Percentiles rank a stretch among this genome's conserved stretches.
These are phyloP conservation scores for Diplazon laetatorius DNA, from an alignment of 2,888 invertebrate species.

Conservation along the genomic window DNA sequence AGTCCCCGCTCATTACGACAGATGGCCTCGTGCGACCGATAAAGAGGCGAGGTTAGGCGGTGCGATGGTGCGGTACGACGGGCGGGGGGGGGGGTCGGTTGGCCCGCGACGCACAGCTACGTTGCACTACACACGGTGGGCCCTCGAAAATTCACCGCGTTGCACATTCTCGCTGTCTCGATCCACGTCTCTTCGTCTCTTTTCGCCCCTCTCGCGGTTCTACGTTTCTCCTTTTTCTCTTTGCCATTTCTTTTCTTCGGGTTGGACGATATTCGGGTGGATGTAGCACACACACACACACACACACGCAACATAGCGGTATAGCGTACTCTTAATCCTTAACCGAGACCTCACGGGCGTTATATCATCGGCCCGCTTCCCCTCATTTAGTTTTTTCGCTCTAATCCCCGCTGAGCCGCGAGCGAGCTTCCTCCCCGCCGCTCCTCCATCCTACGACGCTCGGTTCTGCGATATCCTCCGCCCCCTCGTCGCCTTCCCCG, in stretches of 20 bases:
- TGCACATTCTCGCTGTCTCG: too few relatives aligned
- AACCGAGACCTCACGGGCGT: conserved; percentile 61
- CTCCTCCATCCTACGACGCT: conserved; percentile 34
- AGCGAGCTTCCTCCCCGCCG: conserved; percentile 39
- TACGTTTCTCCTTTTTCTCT: background rate
- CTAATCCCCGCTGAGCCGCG: conserved; percentile 42
- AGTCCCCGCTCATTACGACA: conserved; percentile 86
- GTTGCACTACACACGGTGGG: too few relatives aligned
- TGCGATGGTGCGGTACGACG: conserved; percentile 50
- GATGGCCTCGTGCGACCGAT: conserved; percentile 86
- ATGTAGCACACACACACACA: too few relatives aligned
- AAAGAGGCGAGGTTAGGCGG: conserved; percentile 77
- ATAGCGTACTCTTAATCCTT: conserved; percentile 42
- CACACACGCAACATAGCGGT: too few relatives aligned
- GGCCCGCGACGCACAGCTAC: too few relatives aligned
- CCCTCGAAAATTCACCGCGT: too few relatives aligned
- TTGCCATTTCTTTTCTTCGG: background rate
- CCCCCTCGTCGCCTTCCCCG: conserved; percentile 50
- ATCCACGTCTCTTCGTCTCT: background rate
- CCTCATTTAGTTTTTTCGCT: conserved; percentile 58
- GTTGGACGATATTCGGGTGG: conserved; percentile 33
- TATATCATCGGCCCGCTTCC: conserved; percentile 60
- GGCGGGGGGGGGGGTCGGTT: conserved; percentile 2
- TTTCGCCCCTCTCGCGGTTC: background rate
- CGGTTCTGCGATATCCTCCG: conserved; percentile 35